These are phyloP conservation scores for Cirrhinus mrigala DNA, from an alignment of 2,797 vertebrate genomes.

Conservation along the genomic window DNA sequence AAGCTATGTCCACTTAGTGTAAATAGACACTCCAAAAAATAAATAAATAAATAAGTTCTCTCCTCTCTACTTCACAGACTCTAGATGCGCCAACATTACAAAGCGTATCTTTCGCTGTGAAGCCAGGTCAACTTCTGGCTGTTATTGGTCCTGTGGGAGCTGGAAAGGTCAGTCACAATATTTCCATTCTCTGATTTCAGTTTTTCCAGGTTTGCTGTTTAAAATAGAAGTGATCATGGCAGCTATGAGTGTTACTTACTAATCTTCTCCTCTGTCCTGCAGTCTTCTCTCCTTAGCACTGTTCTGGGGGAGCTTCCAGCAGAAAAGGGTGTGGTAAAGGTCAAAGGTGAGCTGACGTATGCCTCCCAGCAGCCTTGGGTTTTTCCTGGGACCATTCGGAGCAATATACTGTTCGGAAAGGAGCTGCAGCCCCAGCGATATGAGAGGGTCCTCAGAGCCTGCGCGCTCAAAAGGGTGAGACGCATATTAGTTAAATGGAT, in stretches of 20 bases:
- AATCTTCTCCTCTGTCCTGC: conserved; percentile 41
- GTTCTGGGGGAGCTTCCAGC: conserved; percentile 88
- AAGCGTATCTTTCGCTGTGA: conserved; percentile 85
- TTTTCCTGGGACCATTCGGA: conserved; percentile 93
- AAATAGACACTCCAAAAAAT: too few species aligned
- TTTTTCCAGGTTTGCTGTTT: neutral
- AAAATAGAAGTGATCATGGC: neutral
- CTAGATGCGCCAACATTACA: conserved; percentile 86
- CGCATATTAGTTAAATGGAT: too few species aligned
- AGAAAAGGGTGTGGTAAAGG: conserved; percentile 82
- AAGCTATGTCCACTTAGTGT: too few species aligned
- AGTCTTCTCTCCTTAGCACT: conserved; percentile 92
- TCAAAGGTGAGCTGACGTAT: conserved; percentile 88
- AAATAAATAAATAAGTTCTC: neutral
- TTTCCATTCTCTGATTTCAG: neutral
- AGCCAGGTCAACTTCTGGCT: conserved; percentile 85
- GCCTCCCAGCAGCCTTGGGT: conserved; percentile 95
- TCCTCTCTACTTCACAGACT: conserved; percentile 64
- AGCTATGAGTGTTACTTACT: neutral
- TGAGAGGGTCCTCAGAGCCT: conserved; percentile 87
- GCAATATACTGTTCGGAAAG: conserved; percentile 96
- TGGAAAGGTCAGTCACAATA: conserved; percentile 84
- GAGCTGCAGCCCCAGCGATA: conserved; percentile 88
- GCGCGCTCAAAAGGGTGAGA: conserved; percentile 91
- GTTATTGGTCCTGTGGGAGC: conserved; percentile 94